Evolutionary conservation across 1,140 invertebrate species (phyloP).

Genomic region (Cydia fagiglandana): DNA sequence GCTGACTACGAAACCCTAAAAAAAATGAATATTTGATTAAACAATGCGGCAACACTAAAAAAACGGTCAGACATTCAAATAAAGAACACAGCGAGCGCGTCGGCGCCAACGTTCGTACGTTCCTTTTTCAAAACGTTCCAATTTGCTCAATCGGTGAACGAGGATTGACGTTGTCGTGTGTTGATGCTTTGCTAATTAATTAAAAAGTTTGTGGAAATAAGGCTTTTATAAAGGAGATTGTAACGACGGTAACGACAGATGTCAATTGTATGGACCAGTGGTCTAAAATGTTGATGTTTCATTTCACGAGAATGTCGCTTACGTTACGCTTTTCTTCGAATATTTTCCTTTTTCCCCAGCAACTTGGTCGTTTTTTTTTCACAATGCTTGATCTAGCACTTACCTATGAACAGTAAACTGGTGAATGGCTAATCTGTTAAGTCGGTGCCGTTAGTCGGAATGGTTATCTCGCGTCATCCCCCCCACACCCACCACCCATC

Average conservation of each 20-base stretch:
- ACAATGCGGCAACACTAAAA: slow-evolving; percentile 41
- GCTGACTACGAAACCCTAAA: neutral
- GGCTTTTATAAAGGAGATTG: neutral
- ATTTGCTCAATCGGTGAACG: slow-evolving; percentile 56
- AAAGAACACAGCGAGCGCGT: slow-evolving; percentile 55
- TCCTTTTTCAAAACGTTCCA: slow-evolving; percentile 63
- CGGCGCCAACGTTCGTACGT: slow-evolving; percentile 70
- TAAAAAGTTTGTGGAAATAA: slow-evolving; percentile 18
- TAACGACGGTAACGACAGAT: neutral
- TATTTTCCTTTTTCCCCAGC: too few relatives aligned
- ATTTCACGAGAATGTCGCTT: too few relatives aligned
- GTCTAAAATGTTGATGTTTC: neutral
- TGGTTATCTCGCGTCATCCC: slow-evolving; percentile 8
- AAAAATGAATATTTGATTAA: slow-evolving; percentile 32
- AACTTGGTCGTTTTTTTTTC: too few relatives aligned
- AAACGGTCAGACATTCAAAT: slow-evolving; percentile 53
- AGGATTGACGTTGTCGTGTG: slow-evolving; percentile 42
- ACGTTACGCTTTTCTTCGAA: too few relatives aligned
- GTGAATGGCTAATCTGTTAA: too few relatives aligned
- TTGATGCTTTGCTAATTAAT: slow-evolving; percentile 39
- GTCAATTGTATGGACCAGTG: neutral
- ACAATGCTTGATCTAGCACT: too few relatives aligned
- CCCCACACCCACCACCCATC: neutral
- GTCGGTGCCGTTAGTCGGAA: neutral
- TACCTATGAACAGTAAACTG: too few relatives aligned